Conservation (phyloP, 2,888 invertebrate species). For the Sialis lutaria region DNA sequence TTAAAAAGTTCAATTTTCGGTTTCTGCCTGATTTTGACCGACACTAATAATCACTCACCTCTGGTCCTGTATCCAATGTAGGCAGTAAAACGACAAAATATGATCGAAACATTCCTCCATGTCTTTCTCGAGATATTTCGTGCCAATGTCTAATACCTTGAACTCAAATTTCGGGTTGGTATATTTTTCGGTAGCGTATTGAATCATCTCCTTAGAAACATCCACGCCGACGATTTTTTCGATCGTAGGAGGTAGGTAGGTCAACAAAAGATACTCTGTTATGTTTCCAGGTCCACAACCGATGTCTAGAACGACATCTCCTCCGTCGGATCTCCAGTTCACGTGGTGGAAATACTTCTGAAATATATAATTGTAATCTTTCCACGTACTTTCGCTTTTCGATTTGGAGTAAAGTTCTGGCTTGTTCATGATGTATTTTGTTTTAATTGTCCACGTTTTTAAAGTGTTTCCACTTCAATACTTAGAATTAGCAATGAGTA, state of each 20-base stretch:
- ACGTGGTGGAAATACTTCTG: conserved; percentile 41
- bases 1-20: too few relatives aligned
- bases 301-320: conserved; percentile 42
- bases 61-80: conserved; percentile 64
- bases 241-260: conserved; percentile 37
- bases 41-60: conserved; percentile 33
- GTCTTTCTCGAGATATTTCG: conserved; percentile 28
- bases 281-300: conserved; percentile 63
- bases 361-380: conserved; percentile 43
- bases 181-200: conserved; percentile 39
- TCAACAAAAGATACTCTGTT: conserved; percentile 41
- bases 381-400: conserved; percentile 37
- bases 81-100: conserved; percentile 57
- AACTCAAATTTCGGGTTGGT: conserved; percentile 28
- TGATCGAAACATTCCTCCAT: conserved; percentile 40
- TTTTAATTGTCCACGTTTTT: too few relatives aligned
- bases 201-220: conserved; percentile 51
- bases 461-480: too few relatives aligned
- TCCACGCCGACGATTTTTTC: conserved; percentile 44
- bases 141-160: conserved; percentile 37
- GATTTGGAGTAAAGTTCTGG: too few relatives aligned
- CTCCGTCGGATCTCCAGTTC: conserved; percentile 32
- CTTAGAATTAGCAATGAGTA: too few relatives aligned
- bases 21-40: too few relatives aligned
- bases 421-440: too few relatives aligned